phyloP scores from a whole-genome alignment of 2,797 vertebrate species.

The Phataginus tricuspis region DNA sequence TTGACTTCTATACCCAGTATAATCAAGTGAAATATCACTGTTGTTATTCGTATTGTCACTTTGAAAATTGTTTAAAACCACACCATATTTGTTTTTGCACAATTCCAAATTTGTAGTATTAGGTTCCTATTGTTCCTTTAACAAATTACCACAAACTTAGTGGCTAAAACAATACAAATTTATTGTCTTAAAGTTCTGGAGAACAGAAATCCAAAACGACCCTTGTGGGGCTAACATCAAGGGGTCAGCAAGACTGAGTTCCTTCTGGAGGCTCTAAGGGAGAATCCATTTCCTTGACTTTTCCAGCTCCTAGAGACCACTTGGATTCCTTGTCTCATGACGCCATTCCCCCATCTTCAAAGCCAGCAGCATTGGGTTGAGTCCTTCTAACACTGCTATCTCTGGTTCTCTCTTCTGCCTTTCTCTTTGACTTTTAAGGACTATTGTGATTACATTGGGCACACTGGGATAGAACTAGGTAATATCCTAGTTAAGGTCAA shows the following conservation, averaged over 20 bases:
- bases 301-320: neutral
- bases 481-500: neutral
- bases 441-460: neutral
- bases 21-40: slow-evolving; percentile 10
- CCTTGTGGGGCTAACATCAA: neutral
- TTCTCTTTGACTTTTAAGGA: slow-evolving; percentile 12
- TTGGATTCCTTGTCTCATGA: neutral
- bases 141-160: neutral
- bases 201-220: neutral
- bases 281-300: neutral
- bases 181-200: neutral
- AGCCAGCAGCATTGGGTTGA: neutral
- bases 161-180: neutral
- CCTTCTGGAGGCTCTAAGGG: neutral
- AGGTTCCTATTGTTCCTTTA: neutral
- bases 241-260: neutral
- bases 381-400: neutral
- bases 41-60: neutral
- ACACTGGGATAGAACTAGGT: neutral
- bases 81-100: neutral
- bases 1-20: neutral
- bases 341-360: neutral
- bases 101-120: neutral
- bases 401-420: neutral
- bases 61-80: slow-evolving; percentile 46